Base-by-base conservation (phyloP, 2,888 invertebrate genomes). In the Epiblema foenella region DNA sequence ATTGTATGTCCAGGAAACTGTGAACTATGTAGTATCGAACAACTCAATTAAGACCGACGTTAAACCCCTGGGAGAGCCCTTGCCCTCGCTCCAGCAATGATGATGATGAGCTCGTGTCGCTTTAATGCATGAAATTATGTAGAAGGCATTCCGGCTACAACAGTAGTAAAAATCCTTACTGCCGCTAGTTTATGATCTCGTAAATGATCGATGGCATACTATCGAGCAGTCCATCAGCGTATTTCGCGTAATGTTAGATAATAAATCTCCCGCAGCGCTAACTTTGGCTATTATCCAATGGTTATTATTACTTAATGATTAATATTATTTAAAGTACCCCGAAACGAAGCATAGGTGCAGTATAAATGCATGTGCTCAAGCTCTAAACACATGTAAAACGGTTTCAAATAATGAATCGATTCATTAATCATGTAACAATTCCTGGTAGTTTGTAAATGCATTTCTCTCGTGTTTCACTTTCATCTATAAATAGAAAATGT, bases 241-340 rank as follows among this genome's bases (percentile, higher is more conserved):
- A 75, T 78, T 80, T 82, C 76, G 76, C 75, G 74, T 80, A 79
- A 82, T 81, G 77, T 75, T 73, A 74, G 77, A 77, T 81, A 82
- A 78, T 84, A 85, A 81, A 84, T 81, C 79, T 78, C 74, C 78
- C 77, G 74, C 74, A 75, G 75, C 75, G 77, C 75, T 77, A 79
- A 79, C 80, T 79, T 79, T 85, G 85, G 87, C 84, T 72, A 62
- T 79, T 79, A 80, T 84, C 86, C 85, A 87, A 83, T 73, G 73
- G 76, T 79, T 83, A 82, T 81, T 84, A 85, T 84, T 83, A 82
- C 78, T 82, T 80, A 76, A 80, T 84, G 83, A 87, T 86, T 83
- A 85, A 86, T 83, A 82, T 77, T 75, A 72, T 51, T 64, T 72
- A 73, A 69, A 75, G 60, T 77, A 75, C 52, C 52, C 72, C 74